Conservation (phyloP, 30 jellyfish, hydroid and myxozoan species). For the Chironex yamaguchii region DNA sequence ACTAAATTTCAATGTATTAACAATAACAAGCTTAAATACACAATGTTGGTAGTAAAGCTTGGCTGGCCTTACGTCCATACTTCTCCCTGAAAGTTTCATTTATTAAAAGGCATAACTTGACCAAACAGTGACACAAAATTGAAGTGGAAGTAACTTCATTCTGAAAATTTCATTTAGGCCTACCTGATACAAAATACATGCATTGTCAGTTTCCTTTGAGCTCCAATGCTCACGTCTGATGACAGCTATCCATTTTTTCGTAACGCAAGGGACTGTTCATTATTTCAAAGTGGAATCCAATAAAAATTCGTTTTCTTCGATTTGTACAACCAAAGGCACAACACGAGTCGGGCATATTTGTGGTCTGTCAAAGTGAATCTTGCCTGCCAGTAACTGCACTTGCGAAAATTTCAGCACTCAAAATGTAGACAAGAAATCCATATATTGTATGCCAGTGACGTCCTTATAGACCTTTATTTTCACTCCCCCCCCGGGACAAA, state of each 20-base stretch:
- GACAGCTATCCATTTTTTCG: slow-evolving; percentile 36
- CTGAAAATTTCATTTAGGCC: background rate
- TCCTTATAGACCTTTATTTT: too few relatives aligned
- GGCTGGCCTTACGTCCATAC: too few relatives aligned
- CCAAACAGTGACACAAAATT: background rate
- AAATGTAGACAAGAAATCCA: slow-evolving; percentile 18
- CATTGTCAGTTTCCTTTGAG: slow-evolving; percentile 13
- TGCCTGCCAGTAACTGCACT: slow-evolving; percentile 41
- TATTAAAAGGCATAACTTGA: too few relatives aligned
- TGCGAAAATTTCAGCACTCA: background rate
- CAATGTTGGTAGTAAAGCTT: too few relatives aligned
- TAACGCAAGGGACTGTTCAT: slow-evolving; percentile 21
- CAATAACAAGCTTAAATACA: too few relatives aligned
- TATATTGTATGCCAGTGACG: too few relatives aligned
- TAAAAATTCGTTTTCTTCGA: slow-evolving; percentile 27
- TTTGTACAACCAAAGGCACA: slow-evolving; percentile 32
- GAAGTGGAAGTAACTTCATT: background rate
- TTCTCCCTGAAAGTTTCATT: too few relatives aligned
- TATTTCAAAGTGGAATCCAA: slow-evolving; percentile 11
- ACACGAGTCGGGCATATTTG: slow-evolving; percentile 8
- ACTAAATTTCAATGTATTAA: too few relatives aligned
- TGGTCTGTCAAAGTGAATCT: slow-evolving; percentile 18
- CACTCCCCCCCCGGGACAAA: too few relatives aligned
- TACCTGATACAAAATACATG: slow-evolving; percentile 11
- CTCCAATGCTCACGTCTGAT: slow-evolving; percentile 40